Percentiles rank a stretch among this genome's conserved stretches.
Evolutionary conservation across 2,113 vertebrate species (phyloP).

Genomic region (Ranitomeya variabilis): DNA sequence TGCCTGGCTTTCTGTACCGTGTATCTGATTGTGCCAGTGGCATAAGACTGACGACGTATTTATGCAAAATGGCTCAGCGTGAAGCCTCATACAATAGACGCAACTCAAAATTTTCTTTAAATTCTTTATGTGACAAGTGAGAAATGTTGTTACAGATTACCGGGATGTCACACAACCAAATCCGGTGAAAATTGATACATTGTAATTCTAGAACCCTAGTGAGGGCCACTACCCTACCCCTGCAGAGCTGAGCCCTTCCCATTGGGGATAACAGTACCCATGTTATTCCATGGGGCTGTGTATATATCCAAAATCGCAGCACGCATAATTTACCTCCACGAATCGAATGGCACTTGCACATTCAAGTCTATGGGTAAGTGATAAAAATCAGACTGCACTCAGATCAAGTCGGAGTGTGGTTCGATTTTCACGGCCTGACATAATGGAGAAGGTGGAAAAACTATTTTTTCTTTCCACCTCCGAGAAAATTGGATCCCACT

Average conservation of each 20-base stretch:
- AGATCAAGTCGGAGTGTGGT: too few relatives aligned
- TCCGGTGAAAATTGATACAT: not conserved
- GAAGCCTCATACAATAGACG: slow-evolving; percentile 65
- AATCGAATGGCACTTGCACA: too few relatives aligned
- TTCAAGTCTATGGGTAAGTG: too few relatives aligned
- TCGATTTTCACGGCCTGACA: too few relatives aligned
- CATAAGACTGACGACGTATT: slow-evolving; percentile 73
- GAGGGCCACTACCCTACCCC: not conserved
- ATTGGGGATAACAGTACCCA: too few relatives aligned
- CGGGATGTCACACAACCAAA: not conserved
- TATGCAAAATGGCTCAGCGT: slow-evolving; percentile 69
- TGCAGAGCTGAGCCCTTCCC: not conserved
- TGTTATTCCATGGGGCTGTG: too few relatives aligned
- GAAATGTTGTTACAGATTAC: not conserved
- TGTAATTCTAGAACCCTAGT: not conserved
- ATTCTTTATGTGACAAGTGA: slow-evolving; percentile 71
- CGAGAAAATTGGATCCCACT: too few relatives aligned
- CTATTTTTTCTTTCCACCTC: too few relatives aligned
- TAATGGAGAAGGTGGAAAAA: too few relatives aligned
- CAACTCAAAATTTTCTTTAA: slow-evolving; percentile 75
- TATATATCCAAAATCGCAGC: too few relatives aligned
- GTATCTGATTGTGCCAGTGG: slow-evolving; percentile 72
- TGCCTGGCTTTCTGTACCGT: slow-evolving; percentile 70
- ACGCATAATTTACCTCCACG: too few relatives aligned
- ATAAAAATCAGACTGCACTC: too few relatives aligned